A percentile compares a stretch with the other conserved stretches of the same genome.
Evolutionary conservation across 2,888 invertebrate genomes (phyloP).

Genomic region (Abrostola triplasia): DNA sequence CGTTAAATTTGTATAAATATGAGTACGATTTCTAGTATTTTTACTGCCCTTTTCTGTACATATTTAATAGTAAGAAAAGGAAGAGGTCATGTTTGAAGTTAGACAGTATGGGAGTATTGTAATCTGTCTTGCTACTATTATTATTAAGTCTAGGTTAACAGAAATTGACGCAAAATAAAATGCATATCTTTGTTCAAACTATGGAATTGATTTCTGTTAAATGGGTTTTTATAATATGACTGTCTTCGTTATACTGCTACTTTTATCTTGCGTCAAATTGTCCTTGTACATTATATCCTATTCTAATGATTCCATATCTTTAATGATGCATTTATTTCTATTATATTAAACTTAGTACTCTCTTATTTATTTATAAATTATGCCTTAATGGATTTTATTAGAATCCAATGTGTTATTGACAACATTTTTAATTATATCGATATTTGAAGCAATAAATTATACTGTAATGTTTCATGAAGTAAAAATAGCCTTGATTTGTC

Average conservation of each 20-base stretch:
- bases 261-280: conserved; percentile 45
- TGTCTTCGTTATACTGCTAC: conserved; percentile 10
- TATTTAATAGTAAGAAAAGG: conserved; percentile 42
- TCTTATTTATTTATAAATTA: conserved; percentile 50
- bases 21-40: conserved; percentile 52
- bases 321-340: conserved; percentile 51
- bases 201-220: conserved; percentile 3
- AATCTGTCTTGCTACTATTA: conserved; percentile 2
- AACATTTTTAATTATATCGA: conserved; percentile 5
- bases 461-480: background rate
- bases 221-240: conserved; percentile 11
- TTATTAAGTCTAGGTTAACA: conserved; percentile 6
- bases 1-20: conserved; percentile 52
- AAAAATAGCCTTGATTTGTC: background rate
- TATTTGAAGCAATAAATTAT: background rate
- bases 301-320: conserved; percentile 48
- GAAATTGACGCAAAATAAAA: conserved; percentile 41
- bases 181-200: conserved; percentile 13
- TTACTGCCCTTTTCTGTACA: conserved; percentile 54
- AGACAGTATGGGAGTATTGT: conserved; percentile 37
- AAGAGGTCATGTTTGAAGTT: conserved; percentile 17
- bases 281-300: conserved; percentile 32
- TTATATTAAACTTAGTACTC: conserved; percentile 13
- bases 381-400: conserved; percentile 21
- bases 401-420: conserved; percentile 17